Base-by-base conservation (phyloP, 1,140 invertebrate species). In the Microplitis demolitor region DNA sequence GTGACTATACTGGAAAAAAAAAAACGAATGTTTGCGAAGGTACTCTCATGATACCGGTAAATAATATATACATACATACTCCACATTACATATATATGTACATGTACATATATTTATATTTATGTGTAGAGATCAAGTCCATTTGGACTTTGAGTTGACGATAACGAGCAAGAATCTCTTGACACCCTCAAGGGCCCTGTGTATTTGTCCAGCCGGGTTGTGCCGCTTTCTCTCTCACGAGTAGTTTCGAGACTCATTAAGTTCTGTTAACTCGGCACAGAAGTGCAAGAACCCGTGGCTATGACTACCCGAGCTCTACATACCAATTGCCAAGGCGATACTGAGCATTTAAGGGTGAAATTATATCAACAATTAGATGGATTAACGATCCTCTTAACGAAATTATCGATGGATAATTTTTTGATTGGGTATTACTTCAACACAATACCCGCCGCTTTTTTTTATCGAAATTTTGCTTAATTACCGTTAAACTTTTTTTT, bases 231-330 rank as follows among this genome's bases (percentile, higher is more conserved):
- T 45, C 39, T n/a, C 31, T n/a, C 24, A 34, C 53, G 16, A 69
- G 14, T 45, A 39, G n/a, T 70, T 53, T 24, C 61, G 37, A 50
- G 63, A 66, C 69, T 71, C 69, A 71, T 71, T 71, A 72, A 72
- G 62, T 14, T 56, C 16, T 8, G 39, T 45, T 45, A 45, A 45
- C 39, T 45, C 39, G 39, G 11, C 39, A 45, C 6, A 45, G 39
- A 45, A 45, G 39, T 45, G 39, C 39, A 45, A 45, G 39, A 45
- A 11, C 39, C 39, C 39, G 39, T 45, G 11, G 39, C 39, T 45
- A 6, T 6, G 39, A 45, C 39, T 6, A 9, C 11, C 39, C 39
- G 39, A 45, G 6, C 6, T 9, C 11, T 45, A 45, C 8, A 45
- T 45, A 45, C 39, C 39, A 45, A 45, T 9, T 6, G 39, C 24